A percentile compares a stretch with the other conserved stretches of the same genome.
phyloP scores from a whole-genome alignment of 2,113 vertebrate genomes.

The Myrmecophaga tridactyla region DNA sequence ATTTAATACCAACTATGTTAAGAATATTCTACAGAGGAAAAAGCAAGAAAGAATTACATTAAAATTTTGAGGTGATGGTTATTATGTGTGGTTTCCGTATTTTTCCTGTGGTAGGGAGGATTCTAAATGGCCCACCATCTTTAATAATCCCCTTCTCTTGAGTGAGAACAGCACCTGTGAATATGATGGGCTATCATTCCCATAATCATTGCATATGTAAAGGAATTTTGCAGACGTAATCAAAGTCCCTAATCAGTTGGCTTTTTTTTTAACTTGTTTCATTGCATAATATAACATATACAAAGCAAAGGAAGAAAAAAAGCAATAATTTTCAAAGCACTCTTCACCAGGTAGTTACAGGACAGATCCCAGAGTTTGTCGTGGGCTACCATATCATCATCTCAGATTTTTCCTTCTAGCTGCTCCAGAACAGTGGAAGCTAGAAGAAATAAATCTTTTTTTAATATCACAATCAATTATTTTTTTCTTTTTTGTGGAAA shows the following conservation, averaged over 20 bases:
- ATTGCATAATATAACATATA: too few relatives aligned
- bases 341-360: too few relatives aligned
- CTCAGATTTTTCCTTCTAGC: too few relatives aligned
- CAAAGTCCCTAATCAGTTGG: background rate
- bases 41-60: background rate
- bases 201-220: background rate
- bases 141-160: background rate
- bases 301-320: too few relatives aligned
- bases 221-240: background rate
- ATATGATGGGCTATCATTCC: background rate
- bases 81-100: background rate
- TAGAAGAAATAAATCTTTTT: too few relatives aligned
- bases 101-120: background rate
- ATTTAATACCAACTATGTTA: background rate
- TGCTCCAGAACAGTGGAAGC: too few relatives aligned
- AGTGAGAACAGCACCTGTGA: background rate
- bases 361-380: too few relatives aligned
- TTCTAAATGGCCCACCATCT: background rate
- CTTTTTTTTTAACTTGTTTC: background rate
- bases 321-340: too few relatives aligned
- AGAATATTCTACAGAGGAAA: background rate
- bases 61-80: background rate
- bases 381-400: too few relatives aligned
- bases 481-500: too few relatives aligned
- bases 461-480: too few relatives aligned